Evolutionary conservation across 2,797 vertebrate species (phyloP), one percentile per base, ranked within the genome.

Genomic region (Harpagifer antarcticus): DNA sequence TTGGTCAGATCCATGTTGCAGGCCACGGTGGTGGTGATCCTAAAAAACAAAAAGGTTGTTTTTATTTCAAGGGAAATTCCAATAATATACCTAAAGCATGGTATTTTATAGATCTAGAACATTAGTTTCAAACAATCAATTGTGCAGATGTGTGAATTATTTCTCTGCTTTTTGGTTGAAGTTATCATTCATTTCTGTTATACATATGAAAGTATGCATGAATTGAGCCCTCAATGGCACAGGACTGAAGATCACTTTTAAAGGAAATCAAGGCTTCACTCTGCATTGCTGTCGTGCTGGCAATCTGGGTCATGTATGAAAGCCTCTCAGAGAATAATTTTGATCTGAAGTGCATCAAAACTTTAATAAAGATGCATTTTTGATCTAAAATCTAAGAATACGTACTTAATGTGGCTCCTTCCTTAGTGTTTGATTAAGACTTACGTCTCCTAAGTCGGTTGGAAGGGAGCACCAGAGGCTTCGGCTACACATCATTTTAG

Each of bases 1-100:
- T 98, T 98, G 57, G 96, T 97, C 83, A 98, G 93, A 85, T 97
- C 97, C 97, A 97, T 98, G 90, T 95, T 97, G 94, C 96, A 98
- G 7, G 97, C 95, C 88, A 98, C 97, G 1, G 97, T 97, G 48
- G 97, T 95, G 17, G 96, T 98, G 82, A 97, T 97, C 93, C 96
- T 97, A 20, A 17, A 78, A 58, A 65, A 73, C 1, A 58, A 61
- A 64, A 27, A 68, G 20, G 19, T 16, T 19, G 4, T 23, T 13
- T 8, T 20, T 15, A 17, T 85, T 63, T 55, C 4, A 66, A 20
- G 23, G 2, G 8, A 19, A 4, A 27, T n/a, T 60, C 15, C 0
- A 48, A 37, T 3, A 62, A 65, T 37, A 1, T 37, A 17, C 4
- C 8, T 7, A n/a, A 12, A 37, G 5, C 40, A n/a, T 42, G 23